These are phyloP conservation scores for Melanargia galathea DNA, from an alignment of 2,888 invertebrate species.

Conservation along the genomic window DNA sequence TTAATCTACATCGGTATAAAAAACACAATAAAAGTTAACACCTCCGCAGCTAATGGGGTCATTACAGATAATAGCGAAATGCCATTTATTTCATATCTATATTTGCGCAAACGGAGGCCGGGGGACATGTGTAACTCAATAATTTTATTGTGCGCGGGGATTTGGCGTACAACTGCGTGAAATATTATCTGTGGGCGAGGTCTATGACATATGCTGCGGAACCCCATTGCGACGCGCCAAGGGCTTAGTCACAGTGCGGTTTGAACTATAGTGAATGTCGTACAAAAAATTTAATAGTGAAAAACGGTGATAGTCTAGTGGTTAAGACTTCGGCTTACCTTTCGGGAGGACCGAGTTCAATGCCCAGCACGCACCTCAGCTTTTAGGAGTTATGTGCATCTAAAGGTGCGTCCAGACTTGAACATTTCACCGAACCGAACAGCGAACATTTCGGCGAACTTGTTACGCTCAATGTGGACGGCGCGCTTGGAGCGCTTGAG, in stretches of 20 bases:
- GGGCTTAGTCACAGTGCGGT: conserved; percentile 39
- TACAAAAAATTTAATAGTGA: conserved; percentile 7
- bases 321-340: too few relatives aligned
- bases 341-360: too few relatives aligned
- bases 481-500: too few relatives aligned
- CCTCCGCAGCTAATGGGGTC: conserved; percentile 61
- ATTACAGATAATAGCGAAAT: conserved; percentile 63
- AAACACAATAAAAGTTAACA: conserved; percentile 51
- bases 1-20: conserved; percentile 32
- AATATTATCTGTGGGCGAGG: conserved; percentile 66
- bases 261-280: conserved; percentile 13
- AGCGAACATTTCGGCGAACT: too few relatives aligned
- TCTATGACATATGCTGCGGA: conserved; percentile 57
- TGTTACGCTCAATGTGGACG: too few relatives aligned
- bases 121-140: conserved; percentile 69
- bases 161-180: conserved; percentile 71
- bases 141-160: conserved; percentile 64
- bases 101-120: conserved; percentile 61
- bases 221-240: conserved; percentile 46
- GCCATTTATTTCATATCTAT: conserved; percentile 74
- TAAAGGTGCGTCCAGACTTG: too few relatives aligned
- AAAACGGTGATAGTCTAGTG: too few relatives aligned
- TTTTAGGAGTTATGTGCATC: too few relatives aligned
- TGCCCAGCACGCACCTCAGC: too few relatives aligned
- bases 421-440: too few relatives aligned